Base-by-base conservation (phyloP, 2,113 vertebrate genomes). In the Callospermophilus lateralis region DNA sequence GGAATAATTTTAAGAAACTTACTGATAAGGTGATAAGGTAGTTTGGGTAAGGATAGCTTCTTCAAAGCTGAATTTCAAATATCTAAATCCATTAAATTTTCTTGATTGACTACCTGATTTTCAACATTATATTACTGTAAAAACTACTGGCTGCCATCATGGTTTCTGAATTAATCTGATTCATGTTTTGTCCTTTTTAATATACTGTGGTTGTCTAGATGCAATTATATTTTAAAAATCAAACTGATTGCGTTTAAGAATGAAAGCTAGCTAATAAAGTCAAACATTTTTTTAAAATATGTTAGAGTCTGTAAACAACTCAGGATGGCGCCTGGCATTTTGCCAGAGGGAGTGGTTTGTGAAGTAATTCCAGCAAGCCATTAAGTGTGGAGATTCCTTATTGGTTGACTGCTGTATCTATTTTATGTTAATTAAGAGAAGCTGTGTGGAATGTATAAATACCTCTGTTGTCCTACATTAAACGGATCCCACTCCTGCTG, bases 1-100 rank as follows among this genome's bases (percentile, higher is more conserved):
- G 37, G 67, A 92, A 92, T 95, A 93, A 74, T 88, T 72, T 85
- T 84, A 76, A 93, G 76, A 84, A 74, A 51, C 77, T 94, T 72
- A 78, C 34, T 42, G 19, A 85, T 78, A 68, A 93, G 20, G n/a
- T 42, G 19, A 85, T 78, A 68, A 93, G 20, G 37, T 32, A 95
- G n/a, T 83, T 94, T 84, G 58, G 19, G 8, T 17, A 83, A 89
- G 72, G 2, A 42, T 51, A 84, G 26, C 28, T 63, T 97, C 67
- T 84, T 58, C 22, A 61, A 94, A 68, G 48, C 32, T 77, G 70
- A 16, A 3, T 77, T 76, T 94, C 76, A 85, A 76, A 58, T 6
- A 79, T 4, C 8, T 51, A 81, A 90, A 95, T 37, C 45, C 6
- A 7, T 55, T 17, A 61, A 81, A 81, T 13, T 32, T 70, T 42